These are phyloP conservation scores for Apogon talboti DNA, from an alignment of 2,797 vertebrate species.

Conservation along the genomic window DNA sequence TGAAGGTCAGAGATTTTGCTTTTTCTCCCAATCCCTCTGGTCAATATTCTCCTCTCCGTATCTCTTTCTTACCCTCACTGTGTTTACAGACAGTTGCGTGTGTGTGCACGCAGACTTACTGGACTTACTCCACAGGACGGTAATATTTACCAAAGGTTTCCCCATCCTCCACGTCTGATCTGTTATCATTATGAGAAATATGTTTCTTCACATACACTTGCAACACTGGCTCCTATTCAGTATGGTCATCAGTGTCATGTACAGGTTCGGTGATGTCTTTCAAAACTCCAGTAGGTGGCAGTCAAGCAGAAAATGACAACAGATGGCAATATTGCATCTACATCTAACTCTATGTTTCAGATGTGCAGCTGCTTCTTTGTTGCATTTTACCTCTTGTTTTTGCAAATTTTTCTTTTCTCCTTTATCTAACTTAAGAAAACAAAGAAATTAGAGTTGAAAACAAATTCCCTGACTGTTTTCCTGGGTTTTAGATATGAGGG, in stretches of 20 bases:
- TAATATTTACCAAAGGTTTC: slow-evolving; percentile 39
- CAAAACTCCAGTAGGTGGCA: slow-evolving; percentile 13
- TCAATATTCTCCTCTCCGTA: slow-evolving; percentile 33
- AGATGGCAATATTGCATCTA: not conserved
- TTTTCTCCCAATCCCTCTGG: slow-evolving; percentile 36
- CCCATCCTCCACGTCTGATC: slow-evolving; percentile 10
- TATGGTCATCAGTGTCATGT: not conserved
- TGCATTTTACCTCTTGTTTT: no score
- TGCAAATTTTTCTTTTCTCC: no score
- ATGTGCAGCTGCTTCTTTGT: no score
- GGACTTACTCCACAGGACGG: slow-evolving; percentile 29
- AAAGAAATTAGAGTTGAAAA: no score
- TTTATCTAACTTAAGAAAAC: no score
- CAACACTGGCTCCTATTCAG: not conserved
- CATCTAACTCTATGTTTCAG: slow-evolving; percentile 3
- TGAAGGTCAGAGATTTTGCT: slow-evolving; percentile 35
- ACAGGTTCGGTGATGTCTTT: not conserved
- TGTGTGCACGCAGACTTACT: slow-evolving; percentile 4
- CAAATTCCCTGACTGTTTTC: no score
- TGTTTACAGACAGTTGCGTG: slow-evolving; percentile 28
- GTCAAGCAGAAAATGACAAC: slow-evolving; percentile 1
- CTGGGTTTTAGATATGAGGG: no score
- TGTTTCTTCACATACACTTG: slow-evolving; percentile 22
- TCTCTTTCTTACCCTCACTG: slow-evolving; percentile 51
- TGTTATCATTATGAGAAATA: not conserved